Evolutionary conservation across 2,888 invertebrate species (phyloP).

Genomic region (Aleiodes testaceus): DNA sequence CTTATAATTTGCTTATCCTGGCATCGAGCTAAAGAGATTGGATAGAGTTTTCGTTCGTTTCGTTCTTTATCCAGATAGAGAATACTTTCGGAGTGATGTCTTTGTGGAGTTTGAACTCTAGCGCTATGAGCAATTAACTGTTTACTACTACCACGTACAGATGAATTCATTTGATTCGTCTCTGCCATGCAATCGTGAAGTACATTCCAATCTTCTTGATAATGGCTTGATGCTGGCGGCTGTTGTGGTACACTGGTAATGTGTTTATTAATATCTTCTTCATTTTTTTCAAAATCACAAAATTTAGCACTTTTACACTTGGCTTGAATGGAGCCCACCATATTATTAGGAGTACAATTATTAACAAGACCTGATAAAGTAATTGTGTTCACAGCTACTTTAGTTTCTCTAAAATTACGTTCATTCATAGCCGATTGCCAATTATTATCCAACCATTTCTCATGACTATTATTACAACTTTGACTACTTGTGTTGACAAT

Average conservation of each 20-base stretch:
- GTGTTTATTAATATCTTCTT: not conserved
- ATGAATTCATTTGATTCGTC: conserved; percentile 61
- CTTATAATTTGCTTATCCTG: conserved; percentile 57
- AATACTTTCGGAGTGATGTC: conserved; percentile 85
- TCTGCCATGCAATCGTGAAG: conserved; percentile 67
- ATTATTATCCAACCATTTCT: conserved; percentile 65
- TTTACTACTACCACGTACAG: conserved; percentile 66
- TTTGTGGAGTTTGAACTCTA: conserved; percentile 83
- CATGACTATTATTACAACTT: conserved; percentile 54
- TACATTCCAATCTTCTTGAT: conserved; percentile 59
- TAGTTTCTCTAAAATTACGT: conserved; percentile 59
- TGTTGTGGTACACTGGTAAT: not conserved
- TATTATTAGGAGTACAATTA: conserved; percentile 57
- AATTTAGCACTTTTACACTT: conserved; percentile 44
- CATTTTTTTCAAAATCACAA: not conserved
- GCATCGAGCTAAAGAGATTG: conserved; percentile 80
- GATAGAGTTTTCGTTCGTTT: conserved; percentile 79
- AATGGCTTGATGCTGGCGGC: not conserved
- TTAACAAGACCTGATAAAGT: conserved; percentile 59
- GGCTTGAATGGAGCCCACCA: conserved; percentile 53
- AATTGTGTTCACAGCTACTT: conserved; percentile 36
- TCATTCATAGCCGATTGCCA: conserved; percentile 68
- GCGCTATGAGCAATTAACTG: conserved; percentile 86
- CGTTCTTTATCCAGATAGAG: conserved; percentile 78
- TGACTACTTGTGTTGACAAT: conserved; percentile 61